Percentiles rank a stretch among this genome's conserved stretches.
phyloP scores from a whole-genome alignment of 2,888 invertebrate genomes.

The Philereme transversata region DNA sequence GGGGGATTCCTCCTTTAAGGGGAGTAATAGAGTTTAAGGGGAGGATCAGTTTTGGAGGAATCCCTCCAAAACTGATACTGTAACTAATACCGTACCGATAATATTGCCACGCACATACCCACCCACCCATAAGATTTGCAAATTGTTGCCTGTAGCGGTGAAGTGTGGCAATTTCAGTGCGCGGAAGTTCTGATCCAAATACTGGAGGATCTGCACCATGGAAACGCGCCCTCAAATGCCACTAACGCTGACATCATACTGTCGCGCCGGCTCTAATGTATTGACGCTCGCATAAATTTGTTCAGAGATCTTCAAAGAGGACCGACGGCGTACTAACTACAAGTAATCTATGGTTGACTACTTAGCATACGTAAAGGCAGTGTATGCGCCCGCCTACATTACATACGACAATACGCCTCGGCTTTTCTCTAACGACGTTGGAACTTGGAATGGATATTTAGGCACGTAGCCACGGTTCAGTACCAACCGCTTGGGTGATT shows the following conservation, averaged over 20 bases:
- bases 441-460: conserved; percentile 1
- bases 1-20: no score
- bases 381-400: conserved; percentile 32
- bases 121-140: no score
- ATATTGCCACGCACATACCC: no score
- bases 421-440: conserved; percentile 12
- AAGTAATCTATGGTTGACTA: conserved; percentile 19
- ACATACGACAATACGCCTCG: conserved; percentile 17
- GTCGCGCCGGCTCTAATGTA: conserved; percentile 62
- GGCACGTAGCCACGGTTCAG: conserved; percentile 4
- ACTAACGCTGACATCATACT: conserved; percentile 60
- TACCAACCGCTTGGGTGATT: background rate
- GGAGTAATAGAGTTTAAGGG: no score
- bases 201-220: conserved; percentile 30
- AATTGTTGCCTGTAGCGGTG: no score
- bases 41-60: no score
- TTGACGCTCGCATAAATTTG: conserved; percentile 70
- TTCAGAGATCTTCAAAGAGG: conserved; percentile 55
- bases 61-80: no score
- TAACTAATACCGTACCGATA: no score
- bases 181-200: no score
- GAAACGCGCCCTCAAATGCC: conserved; percentile 50
- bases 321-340: conserved; percentile 35
- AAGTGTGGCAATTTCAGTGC: no score
- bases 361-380: conserved; percentile 60